Conservation (phyloP, 2,797 vertebrate genomes). For the Saxicola maurus region DNA sequence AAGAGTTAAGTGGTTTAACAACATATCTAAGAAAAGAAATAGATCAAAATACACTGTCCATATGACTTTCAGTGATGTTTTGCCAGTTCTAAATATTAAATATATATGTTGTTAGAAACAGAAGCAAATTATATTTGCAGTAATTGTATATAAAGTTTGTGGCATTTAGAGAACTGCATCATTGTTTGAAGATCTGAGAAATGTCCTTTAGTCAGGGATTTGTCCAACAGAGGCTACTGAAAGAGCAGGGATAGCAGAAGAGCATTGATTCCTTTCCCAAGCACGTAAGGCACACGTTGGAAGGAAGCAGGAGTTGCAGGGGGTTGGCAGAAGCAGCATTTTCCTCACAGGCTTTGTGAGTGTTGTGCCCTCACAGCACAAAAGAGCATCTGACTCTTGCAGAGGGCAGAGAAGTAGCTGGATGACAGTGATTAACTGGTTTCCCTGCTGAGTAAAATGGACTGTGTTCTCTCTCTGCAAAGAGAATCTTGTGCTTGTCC, state of each 20-base stretch:
- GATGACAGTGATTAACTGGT: background rate
- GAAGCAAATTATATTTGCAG: background rate
- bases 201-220: background rate
- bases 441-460: background rate
- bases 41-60: background rate
- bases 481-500: background rate
- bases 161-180: background rate
- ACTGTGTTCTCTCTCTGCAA: background rate
- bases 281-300: accelerated
- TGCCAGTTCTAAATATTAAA: background rate
- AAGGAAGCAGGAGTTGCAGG: background rate
- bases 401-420: background rate
- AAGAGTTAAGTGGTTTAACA: background rate
- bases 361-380: background rate
- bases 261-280: background rate
- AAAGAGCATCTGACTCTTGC: background rate
- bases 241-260: background rate
- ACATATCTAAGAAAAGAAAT: background rate
- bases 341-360: background rate
- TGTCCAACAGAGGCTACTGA: background rate
- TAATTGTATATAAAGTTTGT: background rate
- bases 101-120: background rate
- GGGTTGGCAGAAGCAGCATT: background rate
- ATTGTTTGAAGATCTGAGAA: background rate
- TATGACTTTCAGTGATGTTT: background rate